Percentiles rank a stretch among this genome's conserved stretches.
Conservation (phyloP, 2,888 invertebrate genomes). For the Eilema griseolum region DNA sequence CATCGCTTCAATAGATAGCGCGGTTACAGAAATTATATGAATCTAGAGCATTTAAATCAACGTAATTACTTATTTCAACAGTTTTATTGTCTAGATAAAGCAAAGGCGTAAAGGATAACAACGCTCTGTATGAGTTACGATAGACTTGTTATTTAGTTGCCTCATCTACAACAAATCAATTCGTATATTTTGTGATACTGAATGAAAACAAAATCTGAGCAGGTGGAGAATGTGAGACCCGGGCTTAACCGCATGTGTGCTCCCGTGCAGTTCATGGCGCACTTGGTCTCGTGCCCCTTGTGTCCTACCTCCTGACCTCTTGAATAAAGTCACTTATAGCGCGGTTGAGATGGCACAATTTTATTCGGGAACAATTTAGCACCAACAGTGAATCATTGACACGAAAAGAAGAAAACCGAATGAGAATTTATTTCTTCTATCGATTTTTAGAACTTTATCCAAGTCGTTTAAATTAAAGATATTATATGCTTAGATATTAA, state of each 20-base stretch:
- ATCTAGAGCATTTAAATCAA: slow-evolving; percentile 20
- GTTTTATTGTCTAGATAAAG: slow-evolving; percentile 4
- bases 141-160: neutral
- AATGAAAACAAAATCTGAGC: no score
- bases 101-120: slow-evolving; percentile 3
- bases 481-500: neutral
- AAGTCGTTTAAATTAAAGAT: neutral
- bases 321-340: no score
- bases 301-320: no score
- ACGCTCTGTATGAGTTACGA: neutral
- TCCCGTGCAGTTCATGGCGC: no score
- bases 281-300: no score
- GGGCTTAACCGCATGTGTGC: no score
- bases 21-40: slow-evolving; percentile 14
- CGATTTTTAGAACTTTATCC: neutral
- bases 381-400: no score
- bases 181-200: neutral
- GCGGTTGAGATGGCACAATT: no score
- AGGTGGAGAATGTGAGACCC: no score
- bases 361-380: no score
- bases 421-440: slow-evolving; percentile 2
- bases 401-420: no score
- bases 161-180: neutral
- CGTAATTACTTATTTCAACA: slow-evolving; percentile 16
- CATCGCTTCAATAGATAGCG: slow-evolving; percentile 12